A percentile compares a stretch with the other conserved stretches of the same genome.
Evolutionary conservation across 2,797 vertebrate species (phyloP).

Genomic region (Carapus acus): DNA sequence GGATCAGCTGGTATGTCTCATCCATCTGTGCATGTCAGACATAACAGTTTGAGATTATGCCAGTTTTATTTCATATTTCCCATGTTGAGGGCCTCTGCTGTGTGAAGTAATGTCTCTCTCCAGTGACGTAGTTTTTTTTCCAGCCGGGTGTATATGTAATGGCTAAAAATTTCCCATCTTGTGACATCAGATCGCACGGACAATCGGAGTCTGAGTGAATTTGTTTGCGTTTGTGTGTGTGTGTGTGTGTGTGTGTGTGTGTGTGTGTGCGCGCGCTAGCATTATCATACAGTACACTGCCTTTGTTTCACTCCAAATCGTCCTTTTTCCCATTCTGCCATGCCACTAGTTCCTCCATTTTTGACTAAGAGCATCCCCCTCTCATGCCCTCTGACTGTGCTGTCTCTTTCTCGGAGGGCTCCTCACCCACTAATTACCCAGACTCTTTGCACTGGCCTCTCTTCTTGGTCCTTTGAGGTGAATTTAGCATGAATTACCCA

Average conservation of each 20-base stretch:
- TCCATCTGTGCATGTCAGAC: slow-evolving; percentile 14
- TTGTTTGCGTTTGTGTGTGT: too few relatives aligned
- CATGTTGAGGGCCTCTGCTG: too few relatives aligned
- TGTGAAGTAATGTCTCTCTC: too few relatives aligned
- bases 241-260: not conserved
- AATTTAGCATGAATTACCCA: slow-evolving; percentile 62
- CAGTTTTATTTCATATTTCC: slow-evolving; percentile 10
- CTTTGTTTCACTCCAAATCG: slow-evolving; percentile 27
- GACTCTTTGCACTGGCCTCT: slow-evolving; percentile 57
- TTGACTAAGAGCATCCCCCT: slow-evolving; percentile 52
- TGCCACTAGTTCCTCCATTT: slow-evolving; percentile 53
- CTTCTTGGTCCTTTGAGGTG: slow-evolving; percentile 66
- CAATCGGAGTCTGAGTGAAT: too few relatives aligned
- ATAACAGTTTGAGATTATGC: slow-evolving; percentile 26
- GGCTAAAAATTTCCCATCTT: too few relatives aligned
- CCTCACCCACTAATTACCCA: slow-evolving; percentile 65
- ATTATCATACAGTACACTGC: slow-evolving; percentile 35
- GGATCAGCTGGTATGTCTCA: slow-evolving; percentile 33
- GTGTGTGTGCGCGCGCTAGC: slow-evolving; percentile 29
- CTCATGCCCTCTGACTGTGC: slow-evolving; percentile 41
- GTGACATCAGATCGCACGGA: too few relatives aligned
- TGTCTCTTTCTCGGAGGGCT: slow-evolving; percentile 22
- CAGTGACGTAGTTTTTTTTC: too few relatives aligned
- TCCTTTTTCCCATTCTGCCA: slow-evolving; percentile 28
- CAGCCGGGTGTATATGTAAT: too few relatives aligned